Base-by-base conservation (phyloP, 2,888 invertebrate genomes). In the Pterostichus madidus region DNA sequence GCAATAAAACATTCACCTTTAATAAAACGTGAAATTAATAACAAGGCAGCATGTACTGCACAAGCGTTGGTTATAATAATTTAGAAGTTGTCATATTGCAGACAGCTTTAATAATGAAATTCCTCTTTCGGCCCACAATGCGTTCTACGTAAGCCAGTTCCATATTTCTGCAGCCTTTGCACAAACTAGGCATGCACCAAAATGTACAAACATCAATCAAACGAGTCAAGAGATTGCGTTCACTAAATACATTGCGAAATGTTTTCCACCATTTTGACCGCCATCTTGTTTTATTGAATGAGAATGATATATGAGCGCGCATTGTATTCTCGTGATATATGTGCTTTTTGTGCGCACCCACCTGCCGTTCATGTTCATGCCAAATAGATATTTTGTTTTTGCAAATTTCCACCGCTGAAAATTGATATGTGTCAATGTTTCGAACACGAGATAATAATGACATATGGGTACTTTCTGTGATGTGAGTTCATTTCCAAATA, bases 21-120 rank as follows among this genome's bases (percentile, higher is more conserved):
- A 80, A 78, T 78, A 78, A 78, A 78, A 61, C 64, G 39, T 13
- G 79, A 64, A 79, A 79, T 79, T 61, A 61, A 79, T 61, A 79
- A 79, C 64, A 68, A 6, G n/a, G 32, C 15, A 32, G 24, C 52
- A 13, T 61, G 61, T 52, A 61, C 24, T 11, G 61, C 24, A 15
- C 61, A 61, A 32, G 56, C 32, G 56, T 52, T 52, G 44, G 80
- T 53, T 73, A 73, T 73, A 80, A 80, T 80, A 80, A 61, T 80
- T 80, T 56, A 35, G 73, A 73, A 80, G 75, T 75, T 81, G 81
- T 81, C 75, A 59, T 81, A 35, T 73, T 31, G 15, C 61, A 44
- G 44, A 71, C 56, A 44, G 52, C 39, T 80, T 73, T 53, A 53
- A 56, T 80, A 80, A 80, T 80, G 80, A 80, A 73, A 73, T 80